These are phyloP conservation scores for Ceratotherium simum DNA, from an alignment of 2,113 vertebrate species.

Conservation along the genomic window DNA sequence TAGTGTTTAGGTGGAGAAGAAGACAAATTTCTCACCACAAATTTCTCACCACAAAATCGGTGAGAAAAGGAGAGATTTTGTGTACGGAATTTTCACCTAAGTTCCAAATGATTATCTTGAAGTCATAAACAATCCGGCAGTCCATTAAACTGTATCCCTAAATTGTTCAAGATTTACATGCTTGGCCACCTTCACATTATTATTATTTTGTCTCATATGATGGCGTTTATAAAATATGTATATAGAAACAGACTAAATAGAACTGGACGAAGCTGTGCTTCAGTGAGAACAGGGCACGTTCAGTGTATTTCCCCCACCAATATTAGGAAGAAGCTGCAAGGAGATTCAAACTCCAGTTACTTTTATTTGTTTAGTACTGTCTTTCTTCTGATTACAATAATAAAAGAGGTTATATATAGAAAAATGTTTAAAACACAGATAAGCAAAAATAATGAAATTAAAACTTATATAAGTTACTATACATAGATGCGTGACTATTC, in stretches of 20 bases:
- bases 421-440: background rate
- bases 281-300: background rate
- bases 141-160: conserved; percentile 47
- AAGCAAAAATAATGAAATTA: background rate
- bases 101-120: conserved; percentile 58
- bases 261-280: conserved; percentile 36
- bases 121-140: conserved; percentile 52
- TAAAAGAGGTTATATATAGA: background rate
- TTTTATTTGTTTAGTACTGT: background rate
- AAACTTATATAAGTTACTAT: background rate
- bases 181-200: conserved; percentile 80
- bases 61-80: background rate
- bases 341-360: background rate
- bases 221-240: conserved; percentile 82
- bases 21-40: background rate
- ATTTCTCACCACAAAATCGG: too few relatives aligned
- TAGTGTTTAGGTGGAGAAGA: background rate
- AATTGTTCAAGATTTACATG: conserved; percentile 67
- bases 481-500: background rate
- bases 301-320: background rate
- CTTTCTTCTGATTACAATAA: background rate
- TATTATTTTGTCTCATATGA: conserved; percentile 85
- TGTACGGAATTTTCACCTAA: background rate
- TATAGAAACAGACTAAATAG: conserved; percentile 86
- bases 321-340: background rate